Conservation (phyloP, 2,888 invertebrate species). For the Platycnemis pennipes region DNA sequence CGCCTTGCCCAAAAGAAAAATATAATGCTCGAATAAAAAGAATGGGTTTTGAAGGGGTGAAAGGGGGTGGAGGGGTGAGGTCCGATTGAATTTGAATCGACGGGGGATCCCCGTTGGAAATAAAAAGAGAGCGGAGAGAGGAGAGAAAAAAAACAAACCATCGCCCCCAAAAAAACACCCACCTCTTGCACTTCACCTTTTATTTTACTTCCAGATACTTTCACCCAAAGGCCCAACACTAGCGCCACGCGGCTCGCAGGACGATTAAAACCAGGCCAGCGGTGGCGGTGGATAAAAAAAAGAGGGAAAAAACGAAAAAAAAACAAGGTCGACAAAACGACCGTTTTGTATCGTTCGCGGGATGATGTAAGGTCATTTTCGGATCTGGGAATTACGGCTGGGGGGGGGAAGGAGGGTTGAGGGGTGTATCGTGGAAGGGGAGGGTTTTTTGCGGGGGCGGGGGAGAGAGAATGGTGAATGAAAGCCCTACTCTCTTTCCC, state of each 20-base stretch:
- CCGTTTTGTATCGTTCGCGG: conserved; percentile 59
- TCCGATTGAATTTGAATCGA: conserved; percentile 39
- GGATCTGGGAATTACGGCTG: conserved; percentile 32
- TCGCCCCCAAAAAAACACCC: not conserved
- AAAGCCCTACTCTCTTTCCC: not conserved
- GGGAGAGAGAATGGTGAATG: conserved; percentile 23
- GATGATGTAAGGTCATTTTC: conserved; percentile 65
- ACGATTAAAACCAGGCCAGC: conserved; percentile 39
- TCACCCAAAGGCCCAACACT: conserved; percentile 16
- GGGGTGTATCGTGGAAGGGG: not conserved
- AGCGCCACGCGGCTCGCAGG: conserved; percentile 8
- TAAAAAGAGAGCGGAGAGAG: too few relatives aligned
- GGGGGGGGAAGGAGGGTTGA: not conserved
- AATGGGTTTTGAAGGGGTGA: not conserved
- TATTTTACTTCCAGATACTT: not conserved
- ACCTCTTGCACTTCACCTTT: not conserved
- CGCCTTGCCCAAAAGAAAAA: not conserved
- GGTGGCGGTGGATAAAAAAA: conserved; percentile 41
- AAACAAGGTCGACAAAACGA: conserved; percentile 63
- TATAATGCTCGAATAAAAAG: not conserved
- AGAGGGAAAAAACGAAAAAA: not conserved
- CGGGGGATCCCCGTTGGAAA: not conserved
- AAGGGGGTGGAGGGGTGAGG: not conserved
- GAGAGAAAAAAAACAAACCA: not conserved
- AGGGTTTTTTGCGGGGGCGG: not conserved